Evolutionary conservation across 92 coral and sea anemone species (phyloP), one percentile per base, ranked within the genome.

Genomic region (Siderastrea siderea): DNA sequence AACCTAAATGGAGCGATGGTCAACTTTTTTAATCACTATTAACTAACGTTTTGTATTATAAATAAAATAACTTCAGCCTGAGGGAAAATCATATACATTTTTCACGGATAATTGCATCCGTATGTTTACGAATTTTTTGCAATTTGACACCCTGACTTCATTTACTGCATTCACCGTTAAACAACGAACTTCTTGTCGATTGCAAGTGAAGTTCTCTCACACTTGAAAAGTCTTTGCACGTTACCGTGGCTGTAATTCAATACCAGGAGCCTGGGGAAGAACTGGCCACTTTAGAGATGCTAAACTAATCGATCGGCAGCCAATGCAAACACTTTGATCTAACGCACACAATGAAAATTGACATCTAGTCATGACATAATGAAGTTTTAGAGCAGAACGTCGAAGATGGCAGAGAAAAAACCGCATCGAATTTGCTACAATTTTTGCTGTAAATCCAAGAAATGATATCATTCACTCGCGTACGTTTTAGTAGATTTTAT

Each of bases 11-110:
- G 5, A 45, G 2, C 60, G 9, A 57, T 38, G 43, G 38, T 3
- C 43, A 46, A 11, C 14, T 59, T 77, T n/a, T 6, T 62, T 50
- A 47, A 6, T 19, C n/a, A 2, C 19, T 62, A 62, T 17, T n/a
- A 63, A 17, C 63, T 51, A 7, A 55, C 8, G 9, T 78, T n/a
- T 48, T n/a, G 45, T 12, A 6, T 9, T 10, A 48, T 47, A 78
- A 78, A 78, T 63, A 78, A 54, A 78, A 19, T 61, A 50, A 10
- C 59, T 63, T 52, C 14, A 19, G 83, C 83, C 83, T 19, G 71
- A 78, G 83, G 83, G 46, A 14, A 61, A 45, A 2, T 3, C n/a
- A 6, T 58, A 77, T 47, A 47, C 47, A 62, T 64, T 47, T n/a
- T 63, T 64, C 58, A 78, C 38, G 17, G 71, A 46, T 78, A 64